Percentiles rank a stretch among this genome's conserved stretches.
phyloP scores from a whole-genome alignment of 2,113 vertebrate genomes.

The Oryctolagus cuniculus region mOryCun1.1 NC_091434.1:133576001-133576500 shows the following conservation, averaged over 20 bases:
- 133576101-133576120: not conserved
- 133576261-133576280: not conserved
- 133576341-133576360: not conserved
- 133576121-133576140: not conserved
- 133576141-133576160: not conserved
- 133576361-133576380: not conserved
- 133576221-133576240: not conserved
- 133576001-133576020: not conserved
- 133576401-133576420: not conserved
- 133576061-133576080: not conserved
- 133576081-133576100: not conserved
- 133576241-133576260: not conserved
- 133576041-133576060: not conserved
- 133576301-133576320: not conserved
- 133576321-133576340: not conserved
- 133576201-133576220: not conserved
- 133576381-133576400: not conserved
- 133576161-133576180: not conserved
- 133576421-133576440: not conserved
- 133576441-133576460: constrained; percentile 18
- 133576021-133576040: not conserved
- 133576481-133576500: not conserved
- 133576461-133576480: not conserved
- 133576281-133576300: not conserved
- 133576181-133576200: not conserved